Evolutionary conservation across 1,140 invertebrate species (phyloP).

Genomic region (Trypoxylus dichotomus): DNA sequence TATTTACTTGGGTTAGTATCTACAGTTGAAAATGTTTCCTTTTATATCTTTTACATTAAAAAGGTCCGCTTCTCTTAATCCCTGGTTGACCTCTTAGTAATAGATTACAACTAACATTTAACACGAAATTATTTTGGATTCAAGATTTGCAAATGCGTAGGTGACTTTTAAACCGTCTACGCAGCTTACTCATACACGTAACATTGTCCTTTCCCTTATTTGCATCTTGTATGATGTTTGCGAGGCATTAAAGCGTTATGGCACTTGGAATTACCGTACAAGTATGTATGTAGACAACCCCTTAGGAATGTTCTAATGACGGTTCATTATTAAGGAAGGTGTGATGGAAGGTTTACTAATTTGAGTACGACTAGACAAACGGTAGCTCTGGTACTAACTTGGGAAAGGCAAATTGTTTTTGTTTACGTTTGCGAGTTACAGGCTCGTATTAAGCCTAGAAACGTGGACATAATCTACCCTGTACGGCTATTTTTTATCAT

Average conservation of each 20-base stretch:
- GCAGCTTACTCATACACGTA: too few species aligned
- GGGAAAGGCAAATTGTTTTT: conserved; percentile 3
- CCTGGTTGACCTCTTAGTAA: too few species aligned
- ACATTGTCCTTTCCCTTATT: too few species aligned
- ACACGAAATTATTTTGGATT: too few species aligned
- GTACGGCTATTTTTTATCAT: not conserved
- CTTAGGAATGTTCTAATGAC: not conserved
- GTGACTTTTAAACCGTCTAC: too few species aligned
- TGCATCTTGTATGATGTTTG: not conserved
- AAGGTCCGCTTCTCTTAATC: too few species aligned
- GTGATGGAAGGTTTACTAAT: not conserved
- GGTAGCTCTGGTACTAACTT: not conserved
- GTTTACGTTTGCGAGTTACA: not conserved
- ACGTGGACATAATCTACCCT: not conserved
- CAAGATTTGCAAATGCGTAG: too few species aligned
- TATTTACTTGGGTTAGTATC: too few species aligned
- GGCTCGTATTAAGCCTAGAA: not conserved
- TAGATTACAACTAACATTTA: too few species aligned
- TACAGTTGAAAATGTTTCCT: too few species aligned
- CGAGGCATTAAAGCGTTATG: not conserved
- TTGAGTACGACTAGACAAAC: not conserved
- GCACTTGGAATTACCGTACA: not conserved
- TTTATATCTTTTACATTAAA: too few species aligned
- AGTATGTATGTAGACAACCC: not conserved
- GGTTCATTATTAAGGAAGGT: conserved; percentile 7